Evolutionary conservation across 2,113 vertebrate species (phyloP), one percentile per base, ranked within the genome.

Genomic region (Pomatorhinus ruficollis): DNA sequence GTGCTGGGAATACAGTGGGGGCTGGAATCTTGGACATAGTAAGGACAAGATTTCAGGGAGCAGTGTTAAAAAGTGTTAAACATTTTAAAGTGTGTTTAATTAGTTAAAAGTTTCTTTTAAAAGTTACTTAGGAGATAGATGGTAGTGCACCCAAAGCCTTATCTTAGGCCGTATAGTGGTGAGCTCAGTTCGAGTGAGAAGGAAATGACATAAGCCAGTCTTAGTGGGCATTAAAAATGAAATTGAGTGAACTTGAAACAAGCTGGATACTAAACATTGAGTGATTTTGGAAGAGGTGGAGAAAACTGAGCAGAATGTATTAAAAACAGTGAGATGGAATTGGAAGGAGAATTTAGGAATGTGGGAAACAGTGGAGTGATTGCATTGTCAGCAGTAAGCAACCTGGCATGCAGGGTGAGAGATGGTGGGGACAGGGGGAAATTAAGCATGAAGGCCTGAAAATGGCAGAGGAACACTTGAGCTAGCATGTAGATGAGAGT

Each of bases 141-240:
- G 35, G 17, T 49, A 15, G 18, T 18, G 15, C 14, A 31, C 40
- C 12, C 19, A n/a, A 37, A 47, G 54, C 35, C 16, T 47, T 64
- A 1, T 15, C 64, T 88, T 83, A 54, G 39, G 9, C 54, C 5
- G 0, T 20, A 4, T 3, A 5, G 35, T 39, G 33, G 27, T 70
- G 71, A 83, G 54, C n/a, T 28, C 11, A 21, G 24, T 60, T 77
- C 50, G 54, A 61, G 24, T 31, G 69, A 64, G 59, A 54, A 66
- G 25, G 52, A 75, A 71, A 42, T 35, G 1, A 27, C 22, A 30
- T 66, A 31, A 71, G 30, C 30, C 40, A 60, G 19, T 31, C 25
- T 56, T 52, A 68, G 22, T 59, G 22, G 40, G 22, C 79, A 64
- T 83, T 54, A 45, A 59, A 90, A 74, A 52, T 42, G 2, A 80